Evolutionary conservation across 2,888 invertebrate species (phyloP).

Genomic region (Drosophila rubida): DNA sequence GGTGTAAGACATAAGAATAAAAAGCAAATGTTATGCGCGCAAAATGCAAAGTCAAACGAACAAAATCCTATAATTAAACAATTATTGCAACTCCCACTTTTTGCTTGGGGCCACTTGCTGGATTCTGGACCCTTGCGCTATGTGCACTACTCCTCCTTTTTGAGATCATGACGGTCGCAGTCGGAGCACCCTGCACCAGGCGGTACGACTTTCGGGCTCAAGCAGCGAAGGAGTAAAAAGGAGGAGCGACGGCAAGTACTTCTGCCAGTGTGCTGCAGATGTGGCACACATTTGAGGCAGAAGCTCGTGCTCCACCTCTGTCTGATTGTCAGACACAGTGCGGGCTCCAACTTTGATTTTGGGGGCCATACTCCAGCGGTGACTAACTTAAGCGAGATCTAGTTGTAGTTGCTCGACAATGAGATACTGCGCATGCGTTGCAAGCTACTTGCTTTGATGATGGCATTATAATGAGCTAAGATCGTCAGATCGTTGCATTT

Average conservation of each 20-base stretch:
- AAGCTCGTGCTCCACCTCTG: conserved; percentile 78
- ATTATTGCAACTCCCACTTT: conserved; percentile 86
- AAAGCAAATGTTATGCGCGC: conserved; percentile 74
- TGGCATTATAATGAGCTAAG: no score
- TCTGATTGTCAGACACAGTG: conserved; percentile 51
- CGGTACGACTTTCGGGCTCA: conserved; percentile 6
- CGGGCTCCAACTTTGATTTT: conserved; percentile 32
- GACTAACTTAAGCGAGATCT: conserved; percentile 5
- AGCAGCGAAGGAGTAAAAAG: conserved; percentile 28
- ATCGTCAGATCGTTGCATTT: no score
- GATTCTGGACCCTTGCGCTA: conserved; percentile 80
- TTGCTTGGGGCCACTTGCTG: conserved; percentile 82
- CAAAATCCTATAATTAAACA: conserved; percentile 85
- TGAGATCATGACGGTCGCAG: conserved; percentile 80
- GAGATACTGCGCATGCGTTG: background rate
- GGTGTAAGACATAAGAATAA: conserved; percentile 66
- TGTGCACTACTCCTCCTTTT: conserved; percentile 85
- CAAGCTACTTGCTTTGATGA: background rate
- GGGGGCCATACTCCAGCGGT: conserved; percentile 16
- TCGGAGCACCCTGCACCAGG: conserved; percentile 35
- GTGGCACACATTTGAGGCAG: conserved; percentile 74
- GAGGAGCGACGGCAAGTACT: conserved; percentile 64
- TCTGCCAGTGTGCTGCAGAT: conserved; percentile 66
- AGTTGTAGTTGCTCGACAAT: background rate
- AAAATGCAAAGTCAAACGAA: conserved; percentile 82